A percentile compares a stretch with the other conserved stretches of the same genome.
phyloP scores from a whole-genome alignment of 2,113 vertebrate species.

The Hydrochoerus hydrochaeris region DNA sequence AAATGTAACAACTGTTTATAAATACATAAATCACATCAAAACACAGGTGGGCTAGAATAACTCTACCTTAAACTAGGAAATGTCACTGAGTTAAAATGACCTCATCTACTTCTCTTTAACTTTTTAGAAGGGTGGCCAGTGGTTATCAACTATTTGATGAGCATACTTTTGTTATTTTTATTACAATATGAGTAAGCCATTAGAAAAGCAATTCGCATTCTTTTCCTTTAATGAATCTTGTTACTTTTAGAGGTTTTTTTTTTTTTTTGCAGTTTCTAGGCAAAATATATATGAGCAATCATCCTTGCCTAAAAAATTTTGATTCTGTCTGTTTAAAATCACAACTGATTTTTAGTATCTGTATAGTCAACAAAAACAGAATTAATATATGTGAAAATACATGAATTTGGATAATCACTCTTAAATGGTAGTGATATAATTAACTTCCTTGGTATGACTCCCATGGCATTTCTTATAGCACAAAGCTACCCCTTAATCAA shows the following conservation, averaged over 20 bases:
- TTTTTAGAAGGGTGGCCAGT: not conserved
- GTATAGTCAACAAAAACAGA: slow-evolving; percentile 37
- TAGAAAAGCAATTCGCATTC: not conserved
- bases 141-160: not conserved
- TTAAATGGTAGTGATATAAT: slow-evolving; percentile 42
- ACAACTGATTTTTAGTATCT: slow-evolving; percentile 5
- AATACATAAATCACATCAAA: slow-evolving; percentile 74
- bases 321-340: slow-evolving; percentile 57
- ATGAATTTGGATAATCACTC: slow-evolving; percentile 54
- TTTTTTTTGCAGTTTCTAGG: not conserved
- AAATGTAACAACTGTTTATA: slow-evolving; percentile 77
- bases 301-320: slow-evolving; percentile 13
- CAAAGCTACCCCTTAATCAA: slow-evolving; percentile 37
- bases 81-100: slow-evolving; percentile 22
- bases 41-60: slow-evolving; percentile 80
- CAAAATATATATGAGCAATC: slow-evolving; percentile 10
- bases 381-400: slow-evolving; percentile 41
- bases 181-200: slow-evolving; percentile 22
- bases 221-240: not conserved
- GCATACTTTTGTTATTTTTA: not conserved
- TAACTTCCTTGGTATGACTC: slow-evolving; percentile 42
- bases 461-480: slow-evolving; percentile 30
- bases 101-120: not conserved
- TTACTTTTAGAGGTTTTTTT: not conserved
- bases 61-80: slow-evolving; percentile 69